Base-by-base conservation (phyloP, 1,140 invertebrate genomes). In the Megalopta genalis region DNA sequence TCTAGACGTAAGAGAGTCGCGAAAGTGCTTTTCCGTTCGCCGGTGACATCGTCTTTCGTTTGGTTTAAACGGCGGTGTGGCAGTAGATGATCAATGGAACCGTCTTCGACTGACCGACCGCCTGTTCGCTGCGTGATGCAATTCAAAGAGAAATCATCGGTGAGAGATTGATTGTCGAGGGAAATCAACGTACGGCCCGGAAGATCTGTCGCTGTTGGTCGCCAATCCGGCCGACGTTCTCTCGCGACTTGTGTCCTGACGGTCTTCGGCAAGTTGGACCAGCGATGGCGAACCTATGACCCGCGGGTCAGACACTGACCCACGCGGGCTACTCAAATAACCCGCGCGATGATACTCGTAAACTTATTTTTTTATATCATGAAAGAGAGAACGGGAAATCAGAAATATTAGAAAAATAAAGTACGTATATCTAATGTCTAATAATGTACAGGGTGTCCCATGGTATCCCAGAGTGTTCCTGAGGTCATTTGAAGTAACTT, bases 161-260 rank as follows among this genome's bases (percentile, higher is more conserved):
- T 39, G 52, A 60, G 52, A 60, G 54, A 81, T 81, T 84, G 83
- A 84, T 85, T 84, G 83, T 85, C 83, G 21, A 84, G 57, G 62
- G 59, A 80, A 73, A 72, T 68, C 12, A 85, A 84, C n/a, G 16
- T n/a, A 37, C 7, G 32, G 23, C 16, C 68, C 54, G 57, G 72
- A 37, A 59, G 12, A 16, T 68, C 49, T 52, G 59, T 66, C 32
- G 32, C 12, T 71, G 52, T 83, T 83, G 76, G 81, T 83, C 81
- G 39, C 46, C 32, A 42, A 32, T 54, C n/a, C 37, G 71, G 70
- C 80, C 46, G 23, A 69, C 37, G 70, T 42, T 68, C 59, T 79
- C 12, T 72, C 62, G 42, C 42, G 54, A n/a, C n/a, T 42, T 12
- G 18, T 27, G n/a, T 46, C 25, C n/a, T 10, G 18, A 16, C 18